Evolutionary conservation across 2,113 vertebrate genomes (phyloP).

Genomic region (Sceloporus tristichus): DNA sequence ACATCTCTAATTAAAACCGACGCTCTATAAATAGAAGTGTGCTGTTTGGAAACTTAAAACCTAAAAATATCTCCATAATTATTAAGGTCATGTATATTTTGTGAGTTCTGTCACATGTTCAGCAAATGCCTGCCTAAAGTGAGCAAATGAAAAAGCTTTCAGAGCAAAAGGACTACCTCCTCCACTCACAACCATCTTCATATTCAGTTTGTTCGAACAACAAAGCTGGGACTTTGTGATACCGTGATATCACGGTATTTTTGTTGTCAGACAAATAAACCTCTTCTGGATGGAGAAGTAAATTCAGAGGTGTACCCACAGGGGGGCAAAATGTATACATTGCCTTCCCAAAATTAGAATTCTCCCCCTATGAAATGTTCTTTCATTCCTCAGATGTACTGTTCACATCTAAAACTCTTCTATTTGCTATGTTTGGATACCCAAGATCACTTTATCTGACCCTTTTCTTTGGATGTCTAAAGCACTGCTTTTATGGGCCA

Average conservation of each 20-base stretch:
- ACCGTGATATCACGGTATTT: neutral
- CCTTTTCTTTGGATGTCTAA: too few species aligned
- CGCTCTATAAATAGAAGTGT: constrained; percentile 31
- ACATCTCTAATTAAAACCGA: constrained; percentile 34
- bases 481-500: too few species aligned
- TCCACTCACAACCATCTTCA: neutral
- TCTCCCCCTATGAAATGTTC: too few species aligned
- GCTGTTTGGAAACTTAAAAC: constrained; percentile 33
- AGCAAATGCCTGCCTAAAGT: neutral
- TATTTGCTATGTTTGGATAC: too few species aligned
- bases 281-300: neutral
- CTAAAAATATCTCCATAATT: constrained; percentile 45
- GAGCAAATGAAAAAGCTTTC: neutral
- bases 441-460: too few species aligned
- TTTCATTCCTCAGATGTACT: too few species aligned
- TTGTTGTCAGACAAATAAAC: neutral
- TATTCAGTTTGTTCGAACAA: neutral
- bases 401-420: too few species aligned
- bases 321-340: neutral
- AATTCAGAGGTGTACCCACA: too few species aligned
- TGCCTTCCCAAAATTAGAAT: too few species aligned
- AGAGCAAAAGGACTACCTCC: neutral
- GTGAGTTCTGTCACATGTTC: constrained; percentile 15
- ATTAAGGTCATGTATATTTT: constrained; percentile 40
- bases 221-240: neutral